phyloP scores from a whole-genome alignment of 2,797 vertebrate species.

The Myiothlypis chrysogaster region DNA sequence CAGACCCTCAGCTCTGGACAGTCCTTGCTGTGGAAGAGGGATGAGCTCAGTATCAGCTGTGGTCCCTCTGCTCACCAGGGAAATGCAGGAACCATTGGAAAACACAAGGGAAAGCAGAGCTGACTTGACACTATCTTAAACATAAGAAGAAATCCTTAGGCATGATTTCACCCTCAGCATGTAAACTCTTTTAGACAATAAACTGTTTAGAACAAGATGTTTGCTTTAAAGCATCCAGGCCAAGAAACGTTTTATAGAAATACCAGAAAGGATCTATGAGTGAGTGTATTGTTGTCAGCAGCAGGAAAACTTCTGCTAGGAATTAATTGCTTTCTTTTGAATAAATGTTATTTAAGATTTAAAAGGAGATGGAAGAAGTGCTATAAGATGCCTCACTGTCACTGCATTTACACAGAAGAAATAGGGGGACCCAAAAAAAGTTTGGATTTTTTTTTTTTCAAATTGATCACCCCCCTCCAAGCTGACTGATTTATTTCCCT shows the following conservation, averaged over 20 bases:
- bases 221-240: neutral
- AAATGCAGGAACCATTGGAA: rapidly evolving
- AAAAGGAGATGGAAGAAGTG: slow-evolving; percentile 18
- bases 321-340: slow-evolving; percentile 14
- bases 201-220: neutral
- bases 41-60: rapidly evolving
- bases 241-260: neutral
- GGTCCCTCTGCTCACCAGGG: neutral
- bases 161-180: slow-evolving; percentile 3
- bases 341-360: neutral
- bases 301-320: neutral
- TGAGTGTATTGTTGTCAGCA: neutral
- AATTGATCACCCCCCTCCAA: neutral
- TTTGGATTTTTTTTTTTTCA: neutral
- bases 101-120: neutral
- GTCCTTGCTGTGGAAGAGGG: neutral
- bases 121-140: neutral
- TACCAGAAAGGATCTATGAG: neutral
- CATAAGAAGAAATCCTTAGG: neutral
- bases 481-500: slow-evolving; percentile 46
- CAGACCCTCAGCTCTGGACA: neutral
- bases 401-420: neutral
- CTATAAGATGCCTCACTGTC: neutral
- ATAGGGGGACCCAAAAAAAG: neutral
- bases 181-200: slow-evolving; percentile 5